phyloP scores from a whole-genome alignment of 2,113 vertebrate genomes.

The Pteronura brasiliensis region DNA sequence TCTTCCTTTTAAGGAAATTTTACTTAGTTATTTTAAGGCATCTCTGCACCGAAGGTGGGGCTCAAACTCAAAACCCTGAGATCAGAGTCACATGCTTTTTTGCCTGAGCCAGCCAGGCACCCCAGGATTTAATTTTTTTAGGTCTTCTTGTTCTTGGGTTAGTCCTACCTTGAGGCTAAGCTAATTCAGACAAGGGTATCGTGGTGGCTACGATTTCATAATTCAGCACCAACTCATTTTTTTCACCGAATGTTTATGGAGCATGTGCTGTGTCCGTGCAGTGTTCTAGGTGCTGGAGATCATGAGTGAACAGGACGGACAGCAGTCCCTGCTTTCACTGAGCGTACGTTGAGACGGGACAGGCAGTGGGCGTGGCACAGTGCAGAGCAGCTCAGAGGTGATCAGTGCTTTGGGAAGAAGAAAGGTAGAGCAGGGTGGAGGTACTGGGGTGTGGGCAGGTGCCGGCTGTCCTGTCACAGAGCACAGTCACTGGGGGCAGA shows the following conservation, averaged over 20 bases:
- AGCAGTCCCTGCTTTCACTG: neutral
- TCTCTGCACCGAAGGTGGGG: neutral
- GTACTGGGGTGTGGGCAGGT: fast-evolving
- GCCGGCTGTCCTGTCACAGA: neutral
- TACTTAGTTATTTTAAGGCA: neutral
- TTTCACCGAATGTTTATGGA: fast-evolving
- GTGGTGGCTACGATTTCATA: neutral
- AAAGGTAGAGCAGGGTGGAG: neutral
- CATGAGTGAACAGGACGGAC: too few relatives aligned
- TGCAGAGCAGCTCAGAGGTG: fast-evolving
- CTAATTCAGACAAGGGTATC: neutral
- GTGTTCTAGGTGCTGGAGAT: too few relatives aligned
- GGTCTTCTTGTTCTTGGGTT: neutral
- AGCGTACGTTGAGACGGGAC: fast-evolving
- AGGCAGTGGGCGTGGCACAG: too few relatives aligned
- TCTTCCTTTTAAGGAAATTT: neutral
- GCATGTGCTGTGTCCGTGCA: fast-evolving
- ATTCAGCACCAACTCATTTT: neutral
- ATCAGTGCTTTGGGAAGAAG: neutral
- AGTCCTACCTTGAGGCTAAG: neutral
- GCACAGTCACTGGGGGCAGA: neutral
- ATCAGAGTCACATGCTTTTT: neutral
- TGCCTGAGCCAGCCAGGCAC: neutral
- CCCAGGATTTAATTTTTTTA: neutral
- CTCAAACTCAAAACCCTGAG: neutral